Evolutionary conservation across 2,888 invertebrate genomes (phyloP).

Genomic region (Drosophila paracracens): DNA sequence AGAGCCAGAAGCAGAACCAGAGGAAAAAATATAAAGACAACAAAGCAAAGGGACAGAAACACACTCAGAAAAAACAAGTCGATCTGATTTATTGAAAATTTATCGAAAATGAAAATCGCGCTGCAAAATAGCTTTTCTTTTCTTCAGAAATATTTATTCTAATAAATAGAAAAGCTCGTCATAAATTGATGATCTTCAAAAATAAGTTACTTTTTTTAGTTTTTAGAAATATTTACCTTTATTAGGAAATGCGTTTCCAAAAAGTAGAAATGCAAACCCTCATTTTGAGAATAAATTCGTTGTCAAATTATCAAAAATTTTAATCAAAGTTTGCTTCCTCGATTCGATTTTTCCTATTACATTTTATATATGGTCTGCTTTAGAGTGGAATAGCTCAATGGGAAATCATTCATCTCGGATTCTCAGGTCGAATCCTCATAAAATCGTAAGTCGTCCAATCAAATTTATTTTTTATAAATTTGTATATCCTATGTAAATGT

Average conservation of each 20-base stretch:
- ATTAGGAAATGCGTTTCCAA: not conserved
- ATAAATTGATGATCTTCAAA: not conserved
- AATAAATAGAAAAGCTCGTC: not conserved
- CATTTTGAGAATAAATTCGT: not conserved
- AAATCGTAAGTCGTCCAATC: not conserved
- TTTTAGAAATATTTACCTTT: not conserved
- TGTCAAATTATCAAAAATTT: not conserved
- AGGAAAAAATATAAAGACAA: slow-evolving; percentile 28
- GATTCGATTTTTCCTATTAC: not conserved
- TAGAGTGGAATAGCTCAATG: not conserved
- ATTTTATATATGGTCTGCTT: not conserved
- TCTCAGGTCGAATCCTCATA: not conserved
- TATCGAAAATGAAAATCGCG: accelerated
- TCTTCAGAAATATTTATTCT: not conserved
- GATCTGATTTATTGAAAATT: not conserved
- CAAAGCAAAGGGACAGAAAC: slow-evolving; percentile 31
- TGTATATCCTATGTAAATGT: not conserved
- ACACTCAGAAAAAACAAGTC: slow-evolving; percentile 5
- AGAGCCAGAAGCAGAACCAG: slow-evolving; percentile 19
- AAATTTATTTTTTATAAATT: not conserved
- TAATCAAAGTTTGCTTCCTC: not conserved
- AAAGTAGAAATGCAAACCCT: not conserved
- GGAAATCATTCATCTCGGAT: not conserved
- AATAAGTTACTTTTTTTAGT: not conserved
- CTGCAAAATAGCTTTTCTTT: not conserved